Evolutionary conservation across 2,888 invertebrate species (phyloP).

Genomic region (Caenorhabditis virilis): DNA sequence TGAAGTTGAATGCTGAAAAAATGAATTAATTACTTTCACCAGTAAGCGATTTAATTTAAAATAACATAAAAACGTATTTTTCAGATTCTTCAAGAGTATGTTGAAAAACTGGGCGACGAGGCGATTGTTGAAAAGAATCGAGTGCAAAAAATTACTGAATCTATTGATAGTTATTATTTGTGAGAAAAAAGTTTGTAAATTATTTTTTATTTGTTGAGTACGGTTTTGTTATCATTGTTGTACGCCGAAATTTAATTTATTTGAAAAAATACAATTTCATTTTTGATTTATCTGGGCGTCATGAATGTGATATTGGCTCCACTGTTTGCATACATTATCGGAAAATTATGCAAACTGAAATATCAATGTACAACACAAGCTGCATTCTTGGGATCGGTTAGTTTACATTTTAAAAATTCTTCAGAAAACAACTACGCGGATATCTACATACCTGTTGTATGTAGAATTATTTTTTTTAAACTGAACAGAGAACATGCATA

Average conservation of each 20-base stretch:
- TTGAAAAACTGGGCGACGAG: constrained; percentile 49
- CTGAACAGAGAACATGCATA: too few relatives aligned
- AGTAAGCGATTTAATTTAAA: constrained; percentile 36
- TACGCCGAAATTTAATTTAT: too few relatives aligned
- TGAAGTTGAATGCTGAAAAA: constrained; percentile 58
- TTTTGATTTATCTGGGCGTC: background rate
- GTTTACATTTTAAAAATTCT: constrained; percentile 3
- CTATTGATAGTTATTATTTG: constrained; percentile 12
- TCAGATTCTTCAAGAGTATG: constrained; percentile 49
- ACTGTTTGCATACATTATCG: too few relatives aligned
- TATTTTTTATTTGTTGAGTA: background rate
- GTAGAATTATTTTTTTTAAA: too few relatives aligned
- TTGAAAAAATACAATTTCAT: too few relatives aligned
- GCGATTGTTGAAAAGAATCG: constrained; percentile 42
- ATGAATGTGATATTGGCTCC: too few relatives aligned
- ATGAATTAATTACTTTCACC: constrained; percentile 51
- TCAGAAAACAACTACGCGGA: too few relatives aligned
- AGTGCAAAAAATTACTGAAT: constrained; percentile 35
- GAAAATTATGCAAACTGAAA: background rate
- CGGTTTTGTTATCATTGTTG: background rate
- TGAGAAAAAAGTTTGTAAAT: constrained; percentile 1
- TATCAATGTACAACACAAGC: constrained; percentile 21
- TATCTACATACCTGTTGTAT: too few relatives aligned
- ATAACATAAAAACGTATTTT: too few relatives aligned
- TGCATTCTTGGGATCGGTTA: constrained; percentile 40